Base-by-base conservation (phyloP, 2,113 vertebrate genomes). In the Argyrosomus japonicus region DNA sequence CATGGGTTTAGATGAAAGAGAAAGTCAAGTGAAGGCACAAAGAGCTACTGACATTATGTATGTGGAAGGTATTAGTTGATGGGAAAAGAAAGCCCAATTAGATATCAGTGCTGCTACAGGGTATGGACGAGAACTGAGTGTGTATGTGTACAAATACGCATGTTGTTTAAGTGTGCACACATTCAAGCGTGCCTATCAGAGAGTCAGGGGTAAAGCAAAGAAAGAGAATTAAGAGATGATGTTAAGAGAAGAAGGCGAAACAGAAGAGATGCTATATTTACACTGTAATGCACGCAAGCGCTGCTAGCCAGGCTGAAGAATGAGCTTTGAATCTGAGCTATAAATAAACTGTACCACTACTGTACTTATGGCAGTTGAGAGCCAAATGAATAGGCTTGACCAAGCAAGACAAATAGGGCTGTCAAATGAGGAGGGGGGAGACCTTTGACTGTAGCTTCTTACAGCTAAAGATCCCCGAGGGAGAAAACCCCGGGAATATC, bases 321-420 rank as follows among this genome's bases (percentile, higher is more conserved):
- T 43, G 73, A 21, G 85, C 69, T 85, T 87, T 83, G 77, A 88
- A 87, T 83, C 56, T 5, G 54, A 40, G 89, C 85, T 88, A 91
- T 88, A 91, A 89, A 93, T 90, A 91, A 87, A 91, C 77, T 21
- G 54, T 43, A 75, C 67, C 64, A 73, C 85, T 75, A 70, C 83
- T 80, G 80, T 84, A 92, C 75, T 84, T 75, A 79, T 70, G 63
- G 78, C 84, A 82, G 69, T 76, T 87, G 68, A 85, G 92, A 86
- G 73, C 73, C 45, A 57, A 81, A 83, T 87, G 81, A 90, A 92
- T 81, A 61, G 82, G 65, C 56, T 71, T 81, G 84, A 84, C 82
- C 75, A 64, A 70, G 84, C 77, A 85, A 84, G 82, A 91, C 54
- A 87, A 84, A 92, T 72, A 83, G 71, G 78, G 65, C 78, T 79